Percentiles rank a stretch among this genome's conserved stretches.
These are phyloP conservation scores for Nothoprocta pentlandii DNA, from an alignment of 2,113 vertebrate species.

Conservation along the genomic window DNA sequence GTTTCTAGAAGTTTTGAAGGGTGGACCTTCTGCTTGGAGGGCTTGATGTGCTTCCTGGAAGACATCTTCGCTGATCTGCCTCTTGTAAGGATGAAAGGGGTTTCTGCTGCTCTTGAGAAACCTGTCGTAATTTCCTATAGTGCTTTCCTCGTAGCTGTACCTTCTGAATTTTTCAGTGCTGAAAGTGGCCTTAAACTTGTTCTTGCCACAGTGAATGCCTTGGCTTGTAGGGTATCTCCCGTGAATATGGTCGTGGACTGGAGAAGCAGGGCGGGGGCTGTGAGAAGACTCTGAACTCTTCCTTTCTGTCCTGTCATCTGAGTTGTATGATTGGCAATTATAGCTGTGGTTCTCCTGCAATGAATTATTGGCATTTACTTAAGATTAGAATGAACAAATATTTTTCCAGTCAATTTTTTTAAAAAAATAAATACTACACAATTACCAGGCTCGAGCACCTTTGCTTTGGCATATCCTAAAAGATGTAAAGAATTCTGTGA, in stretches of 20 bases:
- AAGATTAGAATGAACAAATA: not conserved
- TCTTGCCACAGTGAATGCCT: conserved; percentile 32
- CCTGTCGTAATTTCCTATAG: conserved; percentile 45
- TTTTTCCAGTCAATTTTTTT: not conserved
- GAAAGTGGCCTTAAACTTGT: conserved; percentile 69
- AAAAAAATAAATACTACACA: not conserved
- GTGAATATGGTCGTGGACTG: conserved; percentile 71
- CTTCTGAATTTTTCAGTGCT: conserved; percentile 76
- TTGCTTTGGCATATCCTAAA: not conserved
- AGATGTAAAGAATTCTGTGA: not conserved
- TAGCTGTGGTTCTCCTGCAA: conserved; percentile 76
- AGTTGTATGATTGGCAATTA: conserved; percentile 72
- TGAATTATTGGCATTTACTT: not conserved
- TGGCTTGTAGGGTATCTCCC: conserved; percentile 59
- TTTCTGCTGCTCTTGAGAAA: conserved; percentile 74
- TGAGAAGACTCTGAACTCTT: conserved; percentile 78
- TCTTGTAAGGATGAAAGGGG: conserved; percentile 88
- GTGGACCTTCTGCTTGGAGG: conserved; percentile 69
- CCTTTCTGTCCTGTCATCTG: conserved; percentile 68
- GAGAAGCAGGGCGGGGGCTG: conserved; percentile 78
- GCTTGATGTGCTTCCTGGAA: conserved; percentile 70
- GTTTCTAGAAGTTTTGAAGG: conserved; percentile 76
- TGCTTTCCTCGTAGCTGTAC: conserved; percentile 81
- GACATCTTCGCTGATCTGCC: conserved; percentile 83
- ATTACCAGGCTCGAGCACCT: not conserved